Base-by-base conservation (phyloP, 2,113 vertebrate genomes). In the Agapornis roseicollis region DNA sequence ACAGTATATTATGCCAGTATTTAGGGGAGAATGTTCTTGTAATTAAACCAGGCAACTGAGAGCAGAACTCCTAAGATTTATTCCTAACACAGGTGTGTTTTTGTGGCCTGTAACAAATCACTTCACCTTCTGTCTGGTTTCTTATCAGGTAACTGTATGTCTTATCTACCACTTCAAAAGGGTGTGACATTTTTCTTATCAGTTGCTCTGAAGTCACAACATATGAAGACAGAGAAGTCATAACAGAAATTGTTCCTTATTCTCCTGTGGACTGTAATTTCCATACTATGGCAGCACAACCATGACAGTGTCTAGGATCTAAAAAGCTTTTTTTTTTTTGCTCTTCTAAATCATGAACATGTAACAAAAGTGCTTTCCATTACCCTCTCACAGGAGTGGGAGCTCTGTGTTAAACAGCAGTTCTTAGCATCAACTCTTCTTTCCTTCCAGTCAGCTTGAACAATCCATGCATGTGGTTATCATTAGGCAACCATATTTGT, bases 161-260 rank as follows among this genome's bases (percentile, higher is more conserved):
- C 52, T 89, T 92, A 95, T 76, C 93, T 90, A 89, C 88, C 80
- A 82, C 83, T 90, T 96, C 92, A 95, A 90, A 95, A 69, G 74
- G 29, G 41, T 33, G 60, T 85, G 81, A 94, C 5, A 4, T 69
- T 88, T 81, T 79, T 39, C 80, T 90, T 88, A 95, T 96, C 93
- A 66, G 37, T 27, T 58, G 35, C 70, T 92, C 83, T 87, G 83
- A 92, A 95, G 78, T 63, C 86, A 81, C 80, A 46, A 66, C 10
- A 29, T 31, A 85, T 55, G 55, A 93, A 90, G 56, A 64, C 44
- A 70, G 52, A 94, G 80, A 85, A 94, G 72, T 91, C 73, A 74
- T 61, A 63, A 74, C 60, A 86, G 55, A 89, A 86, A 81, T 22
- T 28, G 27, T 39, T 87, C 79, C 49, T 64, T 52, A 58, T 14